Conservation (phyloP, 2,888 invertebrate genomes). For the Drosophila affinis region DNA sequence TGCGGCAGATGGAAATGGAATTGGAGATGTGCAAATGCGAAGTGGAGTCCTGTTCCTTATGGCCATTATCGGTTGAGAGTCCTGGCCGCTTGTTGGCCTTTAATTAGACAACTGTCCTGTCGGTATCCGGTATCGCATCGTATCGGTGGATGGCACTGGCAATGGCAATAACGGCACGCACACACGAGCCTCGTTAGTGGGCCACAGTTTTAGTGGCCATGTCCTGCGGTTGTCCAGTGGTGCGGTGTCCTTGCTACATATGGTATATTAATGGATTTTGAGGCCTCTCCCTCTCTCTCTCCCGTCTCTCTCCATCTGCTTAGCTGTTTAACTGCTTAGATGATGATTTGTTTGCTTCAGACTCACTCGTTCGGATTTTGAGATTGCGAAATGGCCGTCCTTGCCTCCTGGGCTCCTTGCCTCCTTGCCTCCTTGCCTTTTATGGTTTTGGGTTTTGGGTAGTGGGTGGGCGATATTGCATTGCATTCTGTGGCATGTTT, state of each 20-base stretch:
- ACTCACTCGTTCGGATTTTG: background rate
- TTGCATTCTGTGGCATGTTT: background rate
- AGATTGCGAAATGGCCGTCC: no score
- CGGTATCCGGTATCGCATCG: background rate
- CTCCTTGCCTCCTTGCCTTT: background rate
- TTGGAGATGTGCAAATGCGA: slow-evolving; percentile 20
- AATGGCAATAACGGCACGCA: slow-evolving; percentile 25
- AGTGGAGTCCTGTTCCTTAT: slow-evolving; percentile 31
- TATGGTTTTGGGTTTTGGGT: background rate
- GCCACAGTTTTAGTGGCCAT: slow-evolving; percentile 27
- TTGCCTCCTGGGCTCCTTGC: no score
- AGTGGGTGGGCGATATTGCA: background rate
- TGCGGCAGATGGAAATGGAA: slow-evolving; percentile 1
- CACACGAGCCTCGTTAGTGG: slow-evolving; percentile 41
- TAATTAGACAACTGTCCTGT: slow-evolving; percentile 52
- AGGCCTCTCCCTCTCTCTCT: background rate
- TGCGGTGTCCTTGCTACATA: background rate
- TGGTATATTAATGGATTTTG: background rate
- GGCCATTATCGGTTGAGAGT: slow-evolving; percentile 31
- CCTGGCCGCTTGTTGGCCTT: slow-evolving; percentile 46
- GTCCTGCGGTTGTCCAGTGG: background rate
- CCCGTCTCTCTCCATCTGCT: background rate
- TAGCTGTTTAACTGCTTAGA: background rate
- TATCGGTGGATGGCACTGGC: background rate
- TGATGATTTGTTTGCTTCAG: background rate